Percentiles rank a stretch among this genome's conserved stretches.
phyloP scores from a whole-genome alignment of 2,888 invertebrate genomes.

The Lysandra bellargus region DNA sequence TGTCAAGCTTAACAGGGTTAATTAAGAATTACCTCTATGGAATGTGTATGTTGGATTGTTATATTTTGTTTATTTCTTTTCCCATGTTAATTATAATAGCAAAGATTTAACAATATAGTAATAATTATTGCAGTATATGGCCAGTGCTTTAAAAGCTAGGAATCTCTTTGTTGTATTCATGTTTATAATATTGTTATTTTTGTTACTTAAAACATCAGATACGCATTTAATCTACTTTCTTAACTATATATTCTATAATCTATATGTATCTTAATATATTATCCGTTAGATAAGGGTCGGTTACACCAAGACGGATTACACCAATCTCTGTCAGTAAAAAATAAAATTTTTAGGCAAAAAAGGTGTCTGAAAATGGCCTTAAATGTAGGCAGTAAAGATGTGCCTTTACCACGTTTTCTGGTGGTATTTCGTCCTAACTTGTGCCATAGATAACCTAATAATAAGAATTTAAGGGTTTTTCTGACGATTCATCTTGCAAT shows the following conservation, averaged over 20 bases:
- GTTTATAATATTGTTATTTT: slow-evolving; percentile 3
- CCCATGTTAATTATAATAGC: neutral
- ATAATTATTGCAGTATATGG: neutral
- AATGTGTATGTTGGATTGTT: neutral
- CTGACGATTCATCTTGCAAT: neutral
- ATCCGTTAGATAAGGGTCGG: neutral
- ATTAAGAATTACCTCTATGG: neutral
- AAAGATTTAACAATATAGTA: neutral
- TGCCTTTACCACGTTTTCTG: neutral
- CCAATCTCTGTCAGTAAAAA: neutral
- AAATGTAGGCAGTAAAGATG: neutral
- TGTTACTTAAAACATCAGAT: neutral
- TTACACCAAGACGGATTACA: neutral
- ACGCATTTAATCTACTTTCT: neutral
- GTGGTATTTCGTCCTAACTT: slow-evolving; percentile 1
- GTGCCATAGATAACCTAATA: neutral
- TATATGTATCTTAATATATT: neutral
- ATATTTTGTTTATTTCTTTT: neutral
- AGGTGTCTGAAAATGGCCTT: neutral
- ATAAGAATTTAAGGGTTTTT: neutral
- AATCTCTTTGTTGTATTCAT: neutral
- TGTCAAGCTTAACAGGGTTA: neutral
- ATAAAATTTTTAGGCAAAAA: neutral
- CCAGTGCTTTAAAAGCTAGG: neutral
- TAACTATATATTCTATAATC: no score